These are phyloP conservation scores for Gopherus flavomarginatus DNA, from an alignment of 2,113 vertebrate species.

Conservation along the genomic window DNA sequence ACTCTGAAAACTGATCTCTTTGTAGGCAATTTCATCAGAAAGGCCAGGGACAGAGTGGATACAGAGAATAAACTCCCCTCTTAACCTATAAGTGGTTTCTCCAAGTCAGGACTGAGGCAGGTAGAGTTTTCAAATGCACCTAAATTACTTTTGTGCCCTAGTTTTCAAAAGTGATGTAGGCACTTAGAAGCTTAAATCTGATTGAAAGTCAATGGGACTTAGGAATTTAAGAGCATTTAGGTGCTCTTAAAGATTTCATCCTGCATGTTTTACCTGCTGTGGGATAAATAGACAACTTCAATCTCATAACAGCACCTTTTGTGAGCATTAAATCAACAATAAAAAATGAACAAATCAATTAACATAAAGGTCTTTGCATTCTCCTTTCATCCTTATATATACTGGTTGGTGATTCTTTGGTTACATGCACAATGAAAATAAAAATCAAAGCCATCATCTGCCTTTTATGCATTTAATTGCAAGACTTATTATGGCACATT, in stretches of 20 bases:
- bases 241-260: background rate
- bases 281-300: background rate
- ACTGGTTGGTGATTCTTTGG: background rate
- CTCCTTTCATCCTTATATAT: background rate
- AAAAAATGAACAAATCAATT: background rate
- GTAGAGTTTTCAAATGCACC: background rate
- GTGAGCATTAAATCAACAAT: background rate
- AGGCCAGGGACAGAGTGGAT: background rate
- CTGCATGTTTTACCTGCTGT: background rate
- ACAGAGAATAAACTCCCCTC: background rate
- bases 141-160: background rate
- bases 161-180: background rate
- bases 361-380: background rate
- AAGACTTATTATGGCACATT: background rate
- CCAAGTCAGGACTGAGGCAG: background rate
- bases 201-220: background rate
- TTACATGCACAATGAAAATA: background rate
- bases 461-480: background rate
- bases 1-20: no score
- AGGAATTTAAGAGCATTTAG: background rate
- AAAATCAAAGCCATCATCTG: background rate
- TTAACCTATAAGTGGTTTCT: background rate
- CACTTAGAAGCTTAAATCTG: background rate
- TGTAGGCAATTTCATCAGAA: background rate
- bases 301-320: background rate